These are phyloP conservation scores for Crocuta crocuta DNA, from an alignment of 2,113 vertebrate species.

Conservation along the genomic window DNA sequence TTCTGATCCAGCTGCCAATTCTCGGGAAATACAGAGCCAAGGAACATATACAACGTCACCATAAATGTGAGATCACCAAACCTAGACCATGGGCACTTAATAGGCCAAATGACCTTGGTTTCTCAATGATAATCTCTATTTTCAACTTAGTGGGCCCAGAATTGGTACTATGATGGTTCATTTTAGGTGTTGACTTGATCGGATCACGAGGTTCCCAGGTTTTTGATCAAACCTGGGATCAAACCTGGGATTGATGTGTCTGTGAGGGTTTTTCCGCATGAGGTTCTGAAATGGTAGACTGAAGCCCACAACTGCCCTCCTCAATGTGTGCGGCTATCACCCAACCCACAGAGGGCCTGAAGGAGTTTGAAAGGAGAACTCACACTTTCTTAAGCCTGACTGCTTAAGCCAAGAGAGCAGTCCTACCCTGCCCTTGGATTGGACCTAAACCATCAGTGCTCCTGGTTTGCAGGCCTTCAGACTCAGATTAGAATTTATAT, in stretches of 20 bases:
- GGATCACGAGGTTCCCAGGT: not conserved
- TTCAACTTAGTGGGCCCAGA: not conserved
- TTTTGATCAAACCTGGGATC: not conserved
- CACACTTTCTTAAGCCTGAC: not conserved
- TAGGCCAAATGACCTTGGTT: not conserved
- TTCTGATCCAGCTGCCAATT: not conserved
- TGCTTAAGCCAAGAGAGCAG: not conserved
- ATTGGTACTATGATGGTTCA: not conserved
- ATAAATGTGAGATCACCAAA: not conserved
- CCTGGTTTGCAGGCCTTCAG: not conserved
- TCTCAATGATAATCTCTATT: not conserved
- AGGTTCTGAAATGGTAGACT: not conserved
- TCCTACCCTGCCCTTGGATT: not conserved
- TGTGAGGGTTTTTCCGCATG: not conserved
- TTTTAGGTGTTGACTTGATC: not conserved
- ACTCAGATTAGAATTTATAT: not conserved
- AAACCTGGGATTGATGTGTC: not conserved
- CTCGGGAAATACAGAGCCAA: not conserved
- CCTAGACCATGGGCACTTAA: not conserved
- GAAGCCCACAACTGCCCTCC: not conserved
- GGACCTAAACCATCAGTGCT: not conserved
- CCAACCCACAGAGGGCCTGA: not conserved
- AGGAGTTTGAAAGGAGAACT: not conserved
- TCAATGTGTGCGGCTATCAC: no score
- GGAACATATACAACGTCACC: not conserved